Evolutionary conservation across 2,113 vertebrate genomes (phyloP), one percentile per base, ranked within the genome.

Genomic region (Aldabrachelys gigantea): DNA sequence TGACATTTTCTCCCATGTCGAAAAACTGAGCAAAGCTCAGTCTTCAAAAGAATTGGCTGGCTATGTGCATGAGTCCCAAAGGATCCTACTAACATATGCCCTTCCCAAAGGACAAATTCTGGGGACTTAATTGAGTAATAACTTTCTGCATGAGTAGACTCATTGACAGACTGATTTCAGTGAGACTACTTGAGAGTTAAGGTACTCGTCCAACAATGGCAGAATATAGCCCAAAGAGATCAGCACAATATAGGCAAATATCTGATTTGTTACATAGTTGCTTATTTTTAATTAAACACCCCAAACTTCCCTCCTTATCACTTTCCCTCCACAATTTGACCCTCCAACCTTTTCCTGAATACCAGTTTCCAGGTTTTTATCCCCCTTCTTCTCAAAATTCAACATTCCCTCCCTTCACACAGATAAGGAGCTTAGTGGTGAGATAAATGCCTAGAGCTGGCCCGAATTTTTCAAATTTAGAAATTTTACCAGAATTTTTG

Each of bases 361-460:
- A 78, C 87, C 90, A n/a, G 89, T 91, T 84, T 87, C 90, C 89
- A 83, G 85, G 82, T 78, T 27, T 91, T 94, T 83, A 89, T 89
- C 83, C 85, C 91, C 35, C 19, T 24, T 21, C 1, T 31, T 21
- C 44, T 72, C 79, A 16, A 44, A 38, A 7, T 81, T 53, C 65
- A 21, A n/a, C 88, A 27, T 31, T 38, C 82, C 49, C 65, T 49
- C 81, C 52, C 22, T 91, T 82, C 52, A 49, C 91, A 25, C 93
- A 92, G 96, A 95, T 92, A 93, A 91, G 88, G 35, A 0, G 3
- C 80, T 80, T 88, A 87, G 79, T 92, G 88, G 92, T 94, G 95
- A 96, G 92, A 91, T 88, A 4, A 0, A 4, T 80, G 29, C 85
- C 95, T 53, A 50, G 1, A 53, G 76, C 80, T 69, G 8, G 76